Conservation (phyloP, 2,113 vertebrate genomes). For the Nibea coibor region DNA sequence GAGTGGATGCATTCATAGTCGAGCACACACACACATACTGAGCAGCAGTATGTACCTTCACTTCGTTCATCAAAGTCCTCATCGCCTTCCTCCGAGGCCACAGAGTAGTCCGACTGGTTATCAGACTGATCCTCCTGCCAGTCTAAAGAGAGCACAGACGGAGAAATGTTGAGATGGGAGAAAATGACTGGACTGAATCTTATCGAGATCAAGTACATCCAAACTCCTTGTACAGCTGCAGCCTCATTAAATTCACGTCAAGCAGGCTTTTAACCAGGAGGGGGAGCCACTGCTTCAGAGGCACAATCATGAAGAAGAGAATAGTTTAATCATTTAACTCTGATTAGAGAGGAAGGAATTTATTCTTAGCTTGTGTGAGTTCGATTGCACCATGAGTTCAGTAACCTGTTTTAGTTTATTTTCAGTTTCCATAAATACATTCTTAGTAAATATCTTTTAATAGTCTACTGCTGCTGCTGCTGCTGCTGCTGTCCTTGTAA, state of each 20-base stretch:
- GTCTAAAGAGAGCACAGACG: slow-evolving; percentile 81
- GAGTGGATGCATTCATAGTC: background rate
- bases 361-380: background rate
- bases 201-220: background rate
- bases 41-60: slow-evolving; percentile 85
- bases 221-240: background rate
- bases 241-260: background rate
- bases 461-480: background rate
- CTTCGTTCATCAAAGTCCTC: slow-evolving; percentile 97
- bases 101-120: slow-evolving; percentile 98
- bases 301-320: background rate
- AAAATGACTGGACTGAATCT: background rate
- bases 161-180: slow-evolving; percentile 8
- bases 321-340: background rate
- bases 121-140: slow-evolving; percentile 99
- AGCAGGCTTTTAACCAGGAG: slow-evolving; percentile 10
- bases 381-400: background rate
- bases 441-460: background rate
- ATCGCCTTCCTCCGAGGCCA: slow-evolving; percentile 97
- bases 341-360: background rate
- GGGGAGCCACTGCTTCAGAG: slow-evolving; percentile 16
- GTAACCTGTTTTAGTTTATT: background rate
- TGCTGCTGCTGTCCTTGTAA: background rate
- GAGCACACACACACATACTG: background rate
- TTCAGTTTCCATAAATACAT: background rate